These are phyloP conservation scores for Acleris laterana DNA, from an alignment of 2,888 invertebrate genomes.

Conservation along the genomic window DNA sequence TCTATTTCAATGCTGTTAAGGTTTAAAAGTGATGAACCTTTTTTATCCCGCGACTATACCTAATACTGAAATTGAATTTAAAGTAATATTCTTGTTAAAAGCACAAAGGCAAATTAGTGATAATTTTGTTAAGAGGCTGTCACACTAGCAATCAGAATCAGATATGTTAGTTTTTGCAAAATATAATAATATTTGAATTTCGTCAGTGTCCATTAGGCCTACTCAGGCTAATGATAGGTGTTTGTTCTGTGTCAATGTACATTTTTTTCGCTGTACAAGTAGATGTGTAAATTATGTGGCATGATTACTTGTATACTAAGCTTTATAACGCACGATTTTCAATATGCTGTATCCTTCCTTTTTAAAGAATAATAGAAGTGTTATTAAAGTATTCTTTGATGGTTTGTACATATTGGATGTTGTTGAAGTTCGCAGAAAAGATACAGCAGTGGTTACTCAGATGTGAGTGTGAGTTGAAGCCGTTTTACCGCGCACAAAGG, in stretches of 20 bases:
- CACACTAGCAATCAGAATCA: not conserved
- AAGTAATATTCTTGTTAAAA: not conserved
- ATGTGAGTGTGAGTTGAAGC: not conserved
- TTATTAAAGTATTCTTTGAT: constrained; percentile 6
- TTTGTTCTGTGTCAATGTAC: constrained; percentile 55
- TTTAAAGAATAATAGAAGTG: constrained; percentile 5
- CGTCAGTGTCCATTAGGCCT: constrained; percentile 44
- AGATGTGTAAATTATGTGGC: constrained; percentile 65
- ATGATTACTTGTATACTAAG: constrained; percentile 67
- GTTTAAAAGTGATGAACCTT: too few species aligned
- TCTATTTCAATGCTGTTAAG: not conserved
- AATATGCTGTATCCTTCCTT: constrained; percentile 22
- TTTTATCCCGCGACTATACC: not conserved
- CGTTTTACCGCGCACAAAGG: constrained; percentile 32
- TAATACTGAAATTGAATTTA: constrained; percentile 11
- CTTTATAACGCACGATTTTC: constrained; percentile 62
- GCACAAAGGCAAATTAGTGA: constrained; percentile 1
- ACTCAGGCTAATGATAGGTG: constrained; percentile 12
- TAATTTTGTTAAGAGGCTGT: not conserved
- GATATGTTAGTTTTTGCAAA: constrained; percentile 17
- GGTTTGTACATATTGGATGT: constrained; percentile 24
- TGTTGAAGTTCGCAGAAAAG: constrained; percentile 4
- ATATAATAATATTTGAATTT: constrained; percentile 45
- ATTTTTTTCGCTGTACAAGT: constrained; percentile 67
- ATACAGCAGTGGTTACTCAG: constrained; percentile 14